Evolutionary conservation across 2,888 invertebrate species (phyloP), one percentile per base, ranked within the genome.

Genomic region (Tridacna crocea): DNA sequence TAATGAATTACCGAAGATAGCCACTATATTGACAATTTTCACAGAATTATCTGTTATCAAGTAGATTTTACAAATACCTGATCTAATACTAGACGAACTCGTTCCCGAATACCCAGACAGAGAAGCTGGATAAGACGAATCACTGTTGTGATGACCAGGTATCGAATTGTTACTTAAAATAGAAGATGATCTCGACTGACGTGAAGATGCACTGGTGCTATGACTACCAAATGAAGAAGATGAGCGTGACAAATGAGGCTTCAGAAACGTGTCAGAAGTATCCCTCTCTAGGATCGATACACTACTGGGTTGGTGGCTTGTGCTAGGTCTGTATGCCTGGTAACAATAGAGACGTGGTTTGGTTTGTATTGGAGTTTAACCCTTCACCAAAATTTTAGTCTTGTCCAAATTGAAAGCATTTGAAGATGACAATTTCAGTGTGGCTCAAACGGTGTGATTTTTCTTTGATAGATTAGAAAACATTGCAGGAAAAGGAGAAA

Each of bases 71-170:
- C 36, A 36, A 36, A 36, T 36, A 36, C 36, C 36, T 70, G 76
- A 76, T 46, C 46, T 27, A 46, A 70, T 51, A 48, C 76, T 76
- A 27, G 58, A 36, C n/a, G 76, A 76, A 17, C 70, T 76, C 15
- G 55, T 60, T 19, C 46, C 55, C 4, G 58, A 12, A 46, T 68
- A 76, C n/a, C 47, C 70, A 46, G 36, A 55, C 27, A 76, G 47
- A 24, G 76, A 76, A 13, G 58, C n/a, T 10, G 76, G 76, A 24
- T 76, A 76, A 6, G 76, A 76, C 12, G 76, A 76, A 24, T 70
- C 51, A 51, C 70, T 70, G 51, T 22, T 51, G 15, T 48, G 48
- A 12, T 46, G 19, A 46, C 70, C 15, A 0, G 70, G 22, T 13
- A 68, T n/a, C 19, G 70, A 70, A 51, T 47, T 70, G n/a, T 46